phyloP scores from a whole-genome alignment of 2,888 invertebrate species.

The Eristalis tenax region DNA sequence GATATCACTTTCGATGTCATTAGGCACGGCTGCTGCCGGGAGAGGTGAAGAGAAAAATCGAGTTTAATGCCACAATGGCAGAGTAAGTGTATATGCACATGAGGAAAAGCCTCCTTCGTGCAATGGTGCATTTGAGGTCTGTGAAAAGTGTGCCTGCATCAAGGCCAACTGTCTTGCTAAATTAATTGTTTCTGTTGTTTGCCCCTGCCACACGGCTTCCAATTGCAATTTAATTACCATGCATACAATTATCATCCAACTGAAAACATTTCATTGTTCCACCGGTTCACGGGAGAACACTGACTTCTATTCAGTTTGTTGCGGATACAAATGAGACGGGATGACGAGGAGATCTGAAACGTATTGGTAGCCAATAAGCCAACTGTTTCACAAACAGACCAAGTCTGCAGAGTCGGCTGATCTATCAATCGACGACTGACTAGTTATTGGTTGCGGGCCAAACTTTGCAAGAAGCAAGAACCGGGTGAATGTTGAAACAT shows the following conservation, averaged over 20 bases:
- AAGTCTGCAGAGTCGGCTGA: background rate
- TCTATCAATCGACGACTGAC: background rate
- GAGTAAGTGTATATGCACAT: constrained; percentile 21
- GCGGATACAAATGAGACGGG: background rate
- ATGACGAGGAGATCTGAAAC: background rate
- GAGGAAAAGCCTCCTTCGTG: constrained; percentile 30
- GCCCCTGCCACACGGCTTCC: constrained; percentile 19
- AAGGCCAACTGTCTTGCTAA: constrained; percentile 51
- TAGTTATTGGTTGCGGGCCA: background rate
- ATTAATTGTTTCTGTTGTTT: background rate
- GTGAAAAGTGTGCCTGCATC: constrained; percentile 31
- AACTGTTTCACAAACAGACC: background rate
- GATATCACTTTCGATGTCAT: background rate
- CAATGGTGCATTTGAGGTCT: constrained; percentile 38
- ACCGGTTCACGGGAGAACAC: background rate
- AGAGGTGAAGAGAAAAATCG: background rate
- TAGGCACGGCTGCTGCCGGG: background rate
- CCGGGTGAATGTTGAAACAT: background rate
- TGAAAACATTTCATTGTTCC: constrained; percentile 15
- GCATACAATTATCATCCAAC: constrained; percentile 19
- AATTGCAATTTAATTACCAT: constrained; percentile 39
- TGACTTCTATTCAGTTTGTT: background rate
- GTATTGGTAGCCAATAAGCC: background rate
- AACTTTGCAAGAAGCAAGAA: background rate
- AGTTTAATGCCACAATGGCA: background rate